Evolutionary conservation across 2,797 vertebrate species (phyloP).

Genomic region (Philypnodon macrostomus): DNA sequence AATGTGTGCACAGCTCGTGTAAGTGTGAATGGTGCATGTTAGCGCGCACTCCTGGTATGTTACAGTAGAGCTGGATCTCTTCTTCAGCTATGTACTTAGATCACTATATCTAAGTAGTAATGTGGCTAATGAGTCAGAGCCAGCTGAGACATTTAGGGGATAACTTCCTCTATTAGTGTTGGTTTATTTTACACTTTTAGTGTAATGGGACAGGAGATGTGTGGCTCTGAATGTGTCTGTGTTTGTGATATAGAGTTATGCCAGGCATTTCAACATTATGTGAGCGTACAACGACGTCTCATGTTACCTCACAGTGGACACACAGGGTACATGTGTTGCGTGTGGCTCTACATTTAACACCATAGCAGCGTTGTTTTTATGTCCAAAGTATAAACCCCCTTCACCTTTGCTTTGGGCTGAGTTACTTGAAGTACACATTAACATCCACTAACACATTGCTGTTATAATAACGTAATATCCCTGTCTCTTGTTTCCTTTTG

Average conservation of each 20-base stretch:
- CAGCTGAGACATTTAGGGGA: slow-evolving; percentile 60
- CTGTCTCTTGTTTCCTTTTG: slow-evolving; percentile 61
- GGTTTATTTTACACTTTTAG: slow-evolving; percentile 61
- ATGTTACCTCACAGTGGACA: slow-evolving; percentile 55
- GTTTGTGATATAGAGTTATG: slow-evolving; percentile 55
- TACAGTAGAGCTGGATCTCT: slow-evolving; percentile 35
- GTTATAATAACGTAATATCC: slow-evolving; percentile 3
- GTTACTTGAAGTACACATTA: slow-evolving; percentile 4
- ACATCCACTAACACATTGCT: slow-evolving; percentile 8
- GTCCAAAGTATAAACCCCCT: slow-evolving; percentile 15
- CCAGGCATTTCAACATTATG: slow-evolving; percentile 62
- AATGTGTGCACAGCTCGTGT: slow-evolving; percentile 25
- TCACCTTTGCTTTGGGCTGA: slow-evolving; percentile 2
- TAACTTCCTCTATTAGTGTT: slow-evolving; percentile 61
- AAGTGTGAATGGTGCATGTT: slow-evolving; percentile 32
- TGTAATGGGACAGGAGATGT: slow-evolving; percentile 55
- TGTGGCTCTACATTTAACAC: slow-evolving; percentile 29
- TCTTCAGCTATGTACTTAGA: slow-evolving; percentile 48
- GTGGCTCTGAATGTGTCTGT: slow-evolving; percentile 44
- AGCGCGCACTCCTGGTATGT: slow-evolving; percentile 20
- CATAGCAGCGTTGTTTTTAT: slow-evolving; percentile 27
- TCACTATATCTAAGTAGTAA: slow-evolving; percentile 46
- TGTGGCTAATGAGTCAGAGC: slow-evolving; percentile 40
- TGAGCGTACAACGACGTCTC: slow-evolving; percentile 59
- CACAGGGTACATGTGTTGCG: slow-evolving; percentile 38